A percentile compares a stretch with the other conserved stretches of the same genome.
phyloP scores from a whole-genome alignment of 2,888 invertebrate species.

The Daptonema setosum region DNA sequence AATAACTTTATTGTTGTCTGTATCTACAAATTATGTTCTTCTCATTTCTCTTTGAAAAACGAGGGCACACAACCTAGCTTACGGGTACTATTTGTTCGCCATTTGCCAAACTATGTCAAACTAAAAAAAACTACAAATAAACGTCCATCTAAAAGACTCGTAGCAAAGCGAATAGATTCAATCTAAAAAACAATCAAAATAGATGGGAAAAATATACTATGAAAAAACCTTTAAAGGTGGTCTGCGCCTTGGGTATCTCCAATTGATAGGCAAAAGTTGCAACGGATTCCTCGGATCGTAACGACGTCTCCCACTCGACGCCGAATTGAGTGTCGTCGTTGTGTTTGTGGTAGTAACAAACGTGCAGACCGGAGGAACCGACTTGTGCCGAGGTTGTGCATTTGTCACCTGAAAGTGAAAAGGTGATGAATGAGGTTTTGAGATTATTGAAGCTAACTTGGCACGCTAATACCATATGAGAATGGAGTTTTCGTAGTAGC shows the following conservation, averaged over 20 bases:
- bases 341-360: constrained; percentile 81
- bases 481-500: no score
- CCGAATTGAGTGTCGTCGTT: constrained; percentile 49
- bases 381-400: constrained; percentile 33
- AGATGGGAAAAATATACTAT: background rate
- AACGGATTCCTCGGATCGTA: constrained; percentile 53
- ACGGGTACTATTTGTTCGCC: no score
- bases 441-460: background rate
- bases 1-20: no score
- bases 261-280: constrained; percentile 76
- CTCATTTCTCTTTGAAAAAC: background rate
- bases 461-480: no score
- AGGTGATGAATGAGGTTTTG: constrained; percentile 1
- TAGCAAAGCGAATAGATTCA: background rate
- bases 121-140: no score
- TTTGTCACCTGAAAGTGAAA: constrained; percentile 31
- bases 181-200: background rate
- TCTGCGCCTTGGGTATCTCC: constrained; percentile 77
- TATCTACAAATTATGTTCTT: no score
- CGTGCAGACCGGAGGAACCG: constrained; percentile 54
- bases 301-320: constrained; percentile 77
- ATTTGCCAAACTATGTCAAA: no score
- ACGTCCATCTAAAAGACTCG: no score
- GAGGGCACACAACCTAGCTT: no score
- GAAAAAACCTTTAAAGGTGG: constrained; percentile 62